These are phyloP conservation scores for Pachyramphus minor DNA, from an alignment of 2,113 vertebrate species.

Conservation along the genomic window DNA sequence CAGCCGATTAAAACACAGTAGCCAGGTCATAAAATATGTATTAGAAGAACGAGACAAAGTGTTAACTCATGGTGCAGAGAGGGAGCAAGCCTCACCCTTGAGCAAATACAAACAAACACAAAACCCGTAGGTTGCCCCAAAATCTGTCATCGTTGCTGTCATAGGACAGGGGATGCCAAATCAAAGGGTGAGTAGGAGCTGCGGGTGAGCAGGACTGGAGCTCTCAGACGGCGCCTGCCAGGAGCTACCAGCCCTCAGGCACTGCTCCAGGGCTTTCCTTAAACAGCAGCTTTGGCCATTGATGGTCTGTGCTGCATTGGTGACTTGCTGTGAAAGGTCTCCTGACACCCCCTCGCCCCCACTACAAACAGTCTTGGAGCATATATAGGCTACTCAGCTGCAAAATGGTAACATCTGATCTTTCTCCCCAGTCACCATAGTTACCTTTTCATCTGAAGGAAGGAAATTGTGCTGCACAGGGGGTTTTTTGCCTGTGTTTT, in stretches of 20 bases:
- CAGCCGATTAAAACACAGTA: neutral
- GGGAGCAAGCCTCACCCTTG: neutral
- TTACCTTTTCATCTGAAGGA: neutral
- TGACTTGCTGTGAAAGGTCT: neutral
- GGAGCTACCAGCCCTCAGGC: neutral
- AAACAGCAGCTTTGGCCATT: neutral
- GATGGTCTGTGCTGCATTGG: neutral
- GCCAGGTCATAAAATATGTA: constrained; percentile 53
- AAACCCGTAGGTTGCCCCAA: neutral
- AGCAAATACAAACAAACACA: neutral
- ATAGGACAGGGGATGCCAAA: neutral
- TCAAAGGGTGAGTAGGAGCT: neutral
- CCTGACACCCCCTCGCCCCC: neutral
- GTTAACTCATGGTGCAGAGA: neutral
- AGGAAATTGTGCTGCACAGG: neutral
- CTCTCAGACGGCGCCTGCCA: neutral
- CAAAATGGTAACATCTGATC: neutral
- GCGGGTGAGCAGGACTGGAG: accelerated
- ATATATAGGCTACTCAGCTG: neutral
- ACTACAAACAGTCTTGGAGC: neutral
- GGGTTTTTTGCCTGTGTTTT: neutral
- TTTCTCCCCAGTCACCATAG: neutral
- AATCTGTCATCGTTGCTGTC: neutral
- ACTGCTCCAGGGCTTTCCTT: neutral
- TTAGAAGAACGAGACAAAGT: constrained; percentile 12